These are phyloP conservation scores for Tetragnatha versicolor DNA, from an alignment of 1,140 invertebrate genomes.

Conservation along the genomic window DNA sequence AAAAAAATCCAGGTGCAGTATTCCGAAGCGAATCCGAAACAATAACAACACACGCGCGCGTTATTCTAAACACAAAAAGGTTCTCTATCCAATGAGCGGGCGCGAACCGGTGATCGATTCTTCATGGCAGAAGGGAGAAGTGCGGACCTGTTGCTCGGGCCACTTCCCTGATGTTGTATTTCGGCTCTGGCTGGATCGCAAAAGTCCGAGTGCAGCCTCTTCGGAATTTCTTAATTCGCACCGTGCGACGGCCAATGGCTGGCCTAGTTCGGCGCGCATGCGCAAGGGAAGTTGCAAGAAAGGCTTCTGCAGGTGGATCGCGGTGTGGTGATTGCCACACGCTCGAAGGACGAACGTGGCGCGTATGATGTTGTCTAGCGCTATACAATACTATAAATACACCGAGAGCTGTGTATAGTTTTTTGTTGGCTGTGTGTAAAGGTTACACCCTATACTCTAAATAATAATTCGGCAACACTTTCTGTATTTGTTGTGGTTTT, in stretches of 20 bases:
- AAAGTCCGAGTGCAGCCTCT: slow-evolving; percentile 32
- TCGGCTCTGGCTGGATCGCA: too few relatives aligned
- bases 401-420: too few relatives aligned
- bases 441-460: too few relatives aligned
- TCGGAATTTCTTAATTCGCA: slow-evolving; percentile 46
- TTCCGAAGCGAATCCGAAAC: too few relatives aligned
- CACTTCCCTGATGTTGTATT: slow-evolving; percentile 16
- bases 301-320: slow-evolving; percentile 23
- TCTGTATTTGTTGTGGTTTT: too few relatives aligned
- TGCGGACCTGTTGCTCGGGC: slow-evolving; percentile 11
- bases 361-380: too few relatives aligned
- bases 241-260: slow-evolving; percentile 36
- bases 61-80: too few relatives aligned
- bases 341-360: slow-evolving; percentile 31
- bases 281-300: slow-evolving; percentile 2
- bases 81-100: not conserved
- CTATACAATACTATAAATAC: too few relatives aligned
- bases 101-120: not conserved
- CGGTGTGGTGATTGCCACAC: slow-evolving; percentile 30
- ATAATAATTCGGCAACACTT: too few relatives aligned
- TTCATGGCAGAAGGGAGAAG: not conserved
- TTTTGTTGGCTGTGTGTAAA: too few relatives aligned
- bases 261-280: slow-evolving; percentile 44
- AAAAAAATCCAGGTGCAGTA: too few relatives aligned
- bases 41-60: too few relatives aligned